A percentile compares a stretch with the other conserved stretches of the same genome.
Evolutionary conservation across 2,888 invertebrate species (phyloP).

Genomic region (Clitarchus hookeri): DNA sequence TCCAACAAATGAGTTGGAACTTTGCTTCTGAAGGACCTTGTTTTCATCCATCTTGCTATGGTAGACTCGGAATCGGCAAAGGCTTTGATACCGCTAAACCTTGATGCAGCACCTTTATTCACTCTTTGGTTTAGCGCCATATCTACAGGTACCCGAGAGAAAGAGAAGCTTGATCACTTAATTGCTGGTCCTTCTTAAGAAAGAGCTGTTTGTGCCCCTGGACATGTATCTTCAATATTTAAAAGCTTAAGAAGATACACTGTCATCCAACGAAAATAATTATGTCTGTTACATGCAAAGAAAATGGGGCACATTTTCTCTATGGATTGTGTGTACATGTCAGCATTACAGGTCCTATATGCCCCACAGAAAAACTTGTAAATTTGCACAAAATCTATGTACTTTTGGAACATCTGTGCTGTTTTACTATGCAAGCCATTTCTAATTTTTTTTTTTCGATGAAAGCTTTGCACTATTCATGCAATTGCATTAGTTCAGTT

Average conservation of each 20-base stretch:
- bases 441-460: neutral
- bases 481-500: conserved; percentile 18
- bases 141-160: neutral
- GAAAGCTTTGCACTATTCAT: conserved; percentile 3
- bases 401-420: neutral
- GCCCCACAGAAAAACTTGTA: conserved; percentile 15
- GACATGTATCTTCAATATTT: neutral
- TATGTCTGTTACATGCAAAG: conserved; percentile 17
- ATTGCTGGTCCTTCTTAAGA: neutral
- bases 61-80: neutral
- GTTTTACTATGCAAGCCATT: conserved; percentile 4
- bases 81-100: neutral
- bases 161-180: neutral
- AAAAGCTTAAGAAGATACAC: conserved; percentile 19
- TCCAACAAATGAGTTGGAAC: neutral
- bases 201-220: conserved; percentile 16
- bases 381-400: conserved; percentile 10
- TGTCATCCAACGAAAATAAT: conserved; percentile 17
- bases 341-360: conserved; percentile 12
- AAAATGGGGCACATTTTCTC: conserved; percentile 5
- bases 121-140: neutral
- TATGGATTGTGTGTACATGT: neutral
- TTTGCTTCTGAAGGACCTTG: conserved; percentile 9
- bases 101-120: conserved; percentile 16
- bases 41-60: conserved; percentile 17